Conservation (phyloP, 2,888 invertebrate species). For the Teleogryllus oceanicus region DNA sequence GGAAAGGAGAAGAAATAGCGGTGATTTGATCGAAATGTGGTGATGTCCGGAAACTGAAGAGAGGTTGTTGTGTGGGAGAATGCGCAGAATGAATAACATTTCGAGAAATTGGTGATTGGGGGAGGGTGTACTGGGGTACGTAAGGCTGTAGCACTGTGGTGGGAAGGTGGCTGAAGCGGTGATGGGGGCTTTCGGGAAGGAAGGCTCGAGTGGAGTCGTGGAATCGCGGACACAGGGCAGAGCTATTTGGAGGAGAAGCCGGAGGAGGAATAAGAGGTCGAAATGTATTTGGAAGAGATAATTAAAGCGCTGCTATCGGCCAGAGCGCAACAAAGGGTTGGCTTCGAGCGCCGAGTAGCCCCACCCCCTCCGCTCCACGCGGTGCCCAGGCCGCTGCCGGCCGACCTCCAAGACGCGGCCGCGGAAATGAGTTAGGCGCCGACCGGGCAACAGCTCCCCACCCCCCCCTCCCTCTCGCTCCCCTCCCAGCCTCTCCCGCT, state of each 20-base stretch:
- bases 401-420: not conserved
- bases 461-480: not conserved
- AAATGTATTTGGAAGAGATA: constrained; percentile 18
- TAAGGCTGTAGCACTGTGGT: no score
- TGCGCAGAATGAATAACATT: no score
- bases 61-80: no score
- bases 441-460: not conserved
- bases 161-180: no score
- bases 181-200: no score
- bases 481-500: not conserved
- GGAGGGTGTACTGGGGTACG: no score
- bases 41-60: no score
- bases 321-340: constrained; percentile 18
- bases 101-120: no score
- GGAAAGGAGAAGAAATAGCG: no score
- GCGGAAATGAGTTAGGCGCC: constrained; percentile 18
- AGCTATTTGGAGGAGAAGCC: not conserved
- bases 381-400: not conserved
- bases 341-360: not conserved
- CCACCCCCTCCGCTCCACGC: no score
- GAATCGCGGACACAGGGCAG: not conserved
- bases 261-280: not conserved
- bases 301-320: constrained; percentile 4
- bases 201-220: not conserved
- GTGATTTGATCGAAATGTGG: no score